Conservation (phyloP, 2,888 invertebrate genomes). For the Melanostoma mellinum region DNA sequence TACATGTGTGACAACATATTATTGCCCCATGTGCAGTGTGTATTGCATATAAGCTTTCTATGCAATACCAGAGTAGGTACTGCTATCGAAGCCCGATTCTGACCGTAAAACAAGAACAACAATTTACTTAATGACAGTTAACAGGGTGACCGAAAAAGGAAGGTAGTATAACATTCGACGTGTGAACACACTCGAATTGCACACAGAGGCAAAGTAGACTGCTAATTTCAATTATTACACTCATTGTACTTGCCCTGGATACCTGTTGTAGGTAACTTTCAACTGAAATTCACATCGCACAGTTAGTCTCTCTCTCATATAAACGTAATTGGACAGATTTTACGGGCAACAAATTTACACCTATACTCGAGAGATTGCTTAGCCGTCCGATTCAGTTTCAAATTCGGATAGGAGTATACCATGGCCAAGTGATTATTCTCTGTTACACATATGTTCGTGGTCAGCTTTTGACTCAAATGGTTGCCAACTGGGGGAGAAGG, state of each 20-base stretch:
- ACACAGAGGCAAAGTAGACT: constrained; percentile 21
- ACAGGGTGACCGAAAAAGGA: constrained; percentile 60
- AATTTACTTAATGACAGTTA: constrained; percentile 65
- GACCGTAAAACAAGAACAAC: constrained; percentile 58
- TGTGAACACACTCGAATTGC: constrained; percentile 57
- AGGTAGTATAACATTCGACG: constrained; percentile 42
- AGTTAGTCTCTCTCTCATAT: constrained; percentile 40
- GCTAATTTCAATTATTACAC: constrained; percentile 68
- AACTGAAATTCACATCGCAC: constrained; percentile 28
- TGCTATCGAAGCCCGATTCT: not conserved
- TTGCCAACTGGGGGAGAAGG: not conserved
- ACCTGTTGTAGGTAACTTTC: constrained; percentile 44
- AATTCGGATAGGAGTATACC: constrained; percentile 27
- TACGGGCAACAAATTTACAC: constrained; percentile 71
- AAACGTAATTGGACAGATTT: constrained; percentile 69
- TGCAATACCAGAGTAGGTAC: not conserved
- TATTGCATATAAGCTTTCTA: constrained; percentile 7
- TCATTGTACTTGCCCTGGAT: constrained; percentile 26
- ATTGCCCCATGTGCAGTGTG: not conserved
- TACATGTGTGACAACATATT: constrained; percentile 46
- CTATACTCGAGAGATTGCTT: constrained; percentile 48
- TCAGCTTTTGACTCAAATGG: constrained; percentile 2
- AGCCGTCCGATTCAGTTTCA: constrained; percentile 19
- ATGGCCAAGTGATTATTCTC: constrained; percentile 52
- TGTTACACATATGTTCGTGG: constrained; percentile 57